These are phyloP conservation scores for Lamellibrachia luymesi DNA, from an alignment of 1,140 invertebrate genomes.

Conservation along the genomic window DNA sequence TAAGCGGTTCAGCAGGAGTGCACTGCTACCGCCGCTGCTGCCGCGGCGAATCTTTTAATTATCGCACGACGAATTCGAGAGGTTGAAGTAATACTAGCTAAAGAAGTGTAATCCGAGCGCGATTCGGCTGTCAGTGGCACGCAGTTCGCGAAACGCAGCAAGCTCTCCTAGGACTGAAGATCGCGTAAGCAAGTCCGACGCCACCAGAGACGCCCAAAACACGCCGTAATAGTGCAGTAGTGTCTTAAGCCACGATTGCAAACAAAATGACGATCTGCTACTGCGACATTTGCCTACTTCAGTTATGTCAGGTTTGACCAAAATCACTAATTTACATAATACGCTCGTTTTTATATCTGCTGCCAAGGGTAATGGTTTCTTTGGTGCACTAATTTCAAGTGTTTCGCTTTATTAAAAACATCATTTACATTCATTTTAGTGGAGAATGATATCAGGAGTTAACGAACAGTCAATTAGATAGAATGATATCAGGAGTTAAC, in stretches of 20 bases:
- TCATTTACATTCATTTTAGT: too few relatives aligned
- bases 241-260: not conserved
- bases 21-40: not conserved
- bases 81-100: slow-evolving; percentile 12
- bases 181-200: not conserved
- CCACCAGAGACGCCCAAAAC: not conserved
- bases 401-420: too few relatives aligned
- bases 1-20: not conserved
- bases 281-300: too few relatives aligned
- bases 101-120: slow-evolving; percentile 16
- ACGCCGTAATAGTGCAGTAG: not conserved
- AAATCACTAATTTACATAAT: too few relatives aligned
- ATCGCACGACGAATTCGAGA: not conserved
- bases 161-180: not conserved
- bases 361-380: too few relatives aligned
- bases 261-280: too few relatives aligned
- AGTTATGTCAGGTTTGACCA: too few relatives aligned
- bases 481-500: too few relatives aligned
- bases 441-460: too few relatives aligned
- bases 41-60: not conserved
- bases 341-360: too few relatives aligned
- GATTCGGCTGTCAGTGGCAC: not conserved
- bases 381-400: too few relatives aligned
- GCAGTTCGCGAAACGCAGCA: not conserved
- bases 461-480: too few relatives aligned